Percentiles rank a stretch among this genome's conserved stretches.
These are phyloP conservation scores for Tupaia chinensis DNA, from an alignment of 2,113 vertebrate species.

Conservation along the genomic window DNA sequence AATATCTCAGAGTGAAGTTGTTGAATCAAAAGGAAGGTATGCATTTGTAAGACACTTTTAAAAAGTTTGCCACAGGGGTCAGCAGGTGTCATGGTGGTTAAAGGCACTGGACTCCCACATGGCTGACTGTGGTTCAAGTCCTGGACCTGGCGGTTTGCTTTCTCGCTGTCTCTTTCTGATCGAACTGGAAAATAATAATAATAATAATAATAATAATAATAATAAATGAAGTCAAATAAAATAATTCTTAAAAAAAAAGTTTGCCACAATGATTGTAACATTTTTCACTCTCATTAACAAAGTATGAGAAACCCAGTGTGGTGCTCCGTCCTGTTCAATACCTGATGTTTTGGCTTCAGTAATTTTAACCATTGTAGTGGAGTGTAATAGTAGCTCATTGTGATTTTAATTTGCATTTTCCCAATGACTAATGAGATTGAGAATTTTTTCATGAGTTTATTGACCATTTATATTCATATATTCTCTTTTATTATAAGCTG, in stretches of 20 bases:
- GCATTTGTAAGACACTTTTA: not conserved
- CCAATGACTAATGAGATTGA: not conserved
- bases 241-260: not conserved
- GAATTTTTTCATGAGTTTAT: not conserved
- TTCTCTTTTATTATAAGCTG: not conserved
- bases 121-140: too few relatives aligned
- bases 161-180: too few relatives aligned
- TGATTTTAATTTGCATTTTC: slow-evolving; percentile 31
- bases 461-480: not conserved
- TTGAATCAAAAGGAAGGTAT: not conserved
- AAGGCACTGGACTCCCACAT: too few relatives aligned
- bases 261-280: not conserved
- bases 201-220: too few relatives aligned
- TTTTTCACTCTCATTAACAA: not conserved
- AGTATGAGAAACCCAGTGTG: not conserved
- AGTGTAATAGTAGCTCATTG: not conserved
- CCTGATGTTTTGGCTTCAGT: not conserved
- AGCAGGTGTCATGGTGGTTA: too few relatives aligned
- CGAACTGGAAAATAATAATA: too few relatives aligned
- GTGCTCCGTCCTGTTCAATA: not conserved
- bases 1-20: slow-evolving; percentile 19
- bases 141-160: too few relatives aligned
- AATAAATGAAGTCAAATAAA: too few relatives aligned
- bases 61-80: not conserved
- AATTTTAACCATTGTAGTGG: not conserved